Conservation (phyloP, 2,797 vertebrate genomes). For the Sandelia bainsii region DNA sequence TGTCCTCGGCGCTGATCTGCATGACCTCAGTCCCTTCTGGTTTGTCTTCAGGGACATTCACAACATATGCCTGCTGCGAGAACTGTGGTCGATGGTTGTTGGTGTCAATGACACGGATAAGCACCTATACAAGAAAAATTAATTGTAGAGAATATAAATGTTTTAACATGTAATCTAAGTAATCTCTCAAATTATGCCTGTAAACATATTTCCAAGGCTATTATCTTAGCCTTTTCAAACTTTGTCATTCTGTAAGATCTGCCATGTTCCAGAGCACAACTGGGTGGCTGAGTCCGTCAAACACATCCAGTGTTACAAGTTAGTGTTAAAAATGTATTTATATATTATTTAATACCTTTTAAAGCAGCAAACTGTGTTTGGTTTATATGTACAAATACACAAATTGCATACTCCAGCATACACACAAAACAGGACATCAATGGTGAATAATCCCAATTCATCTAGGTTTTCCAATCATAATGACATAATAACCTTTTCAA, state of each 20-base stretch:
- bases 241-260: not conserved
- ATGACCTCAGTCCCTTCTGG: conserved; percentile 91
- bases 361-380: not conserved
- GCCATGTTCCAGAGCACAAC: not conserved
- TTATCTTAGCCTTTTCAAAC: not conserved
- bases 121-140: conserved; percentile 83
- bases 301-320: not conserved
- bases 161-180: not conserved
- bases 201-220: not conserved
- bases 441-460: conserved; percentile 47
- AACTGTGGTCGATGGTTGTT: conserved; percentile 98
- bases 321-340: not conserved
- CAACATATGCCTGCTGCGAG: conserved; percentile 90
- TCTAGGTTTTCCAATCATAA: conserved; percentile 28
- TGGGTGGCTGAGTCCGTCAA: not conserved
- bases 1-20: conserved; percentile 91
- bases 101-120: conserved; percentile 96
- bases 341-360: too few relatives aligned
- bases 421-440: conserved; percentile 61
- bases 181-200: not conserved
- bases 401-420: too few relatives aligned
- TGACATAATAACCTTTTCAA: conserved; percentile 2
- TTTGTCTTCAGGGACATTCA: conserved; percentile 91
- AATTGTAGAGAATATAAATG: not conserved
- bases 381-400: not conserved